Evolutionary conservation across 2,888 invertebrate genomes (phyloP).

Genomic region (Acrobeloides nanus): DNA sequence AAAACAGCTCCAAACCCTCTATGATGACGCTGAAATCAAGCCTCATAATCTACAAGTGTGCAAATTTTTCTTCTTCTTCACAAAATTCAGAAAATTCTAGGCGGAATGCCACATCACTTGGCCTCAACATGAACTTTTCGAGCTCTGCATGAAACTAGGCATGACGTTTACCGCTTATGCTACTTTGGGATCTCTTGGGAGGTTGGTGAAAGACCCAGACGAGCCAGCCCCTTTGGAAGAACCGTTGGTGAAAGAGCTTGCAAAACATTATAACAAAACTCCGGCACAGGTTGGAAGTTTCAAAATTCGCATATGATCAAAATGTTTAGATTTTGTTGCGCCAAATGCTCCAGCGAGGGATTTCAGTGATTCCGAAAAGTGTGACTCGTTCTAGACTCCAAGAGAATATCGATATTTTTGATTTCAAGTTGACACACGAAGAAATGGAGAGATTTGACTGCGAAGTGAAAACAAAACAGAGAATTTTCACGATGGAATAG

Average conservation of each 20-base stretch:
- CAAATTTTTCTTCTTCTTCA: too few species aligned
- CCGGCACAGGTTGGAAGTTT: conserved; percentile 8
- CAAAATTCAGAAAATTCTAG: too few species aligned
- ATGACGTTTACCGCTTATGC: conserved; percentile 57
- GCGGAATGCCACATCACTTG: conserved; percentile 72
- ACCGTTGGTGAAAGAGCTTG: conserved; percentile 25
- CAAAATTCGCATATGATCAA: too few species aligned
- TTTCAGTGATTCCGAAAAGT: conserved; percentile 33
- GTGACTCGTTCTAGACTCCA: conserved; percentile 12
- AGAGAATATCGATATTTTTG: too few species aligned
- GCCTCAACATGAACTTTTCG: conserved; percentile 64
- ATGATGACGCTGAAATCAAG: conserved; percentile 41
- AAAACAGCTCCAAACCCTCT: conserved; percentile 40
- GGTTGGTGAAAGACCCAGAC: too few species aligned
- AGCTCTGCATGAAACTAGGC: conserved; percentile 63
- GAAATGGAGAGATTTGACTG: too few species aligned
- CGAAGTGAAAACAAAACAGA: too few species aligned
- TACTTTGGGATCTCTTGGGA: conserved; percentile 33
- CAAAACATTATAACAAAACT: conserved; percentile 30
- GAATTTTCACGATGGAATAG: too few species aligned
- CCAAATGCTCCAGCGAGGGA: conserved; percentile 23
- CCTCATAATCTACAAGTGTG: conserved; percentile 46
- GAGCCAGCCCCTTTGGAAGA: too few species aligned
- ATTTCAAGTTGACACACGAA: too few species aligned
- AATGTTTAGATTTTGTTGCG: conserved; percentile 27